Evolutionary conservation across 1,140 invertebrate genomes (phyloP).

Genomic region (Brachionus plicatilis): DNA sequence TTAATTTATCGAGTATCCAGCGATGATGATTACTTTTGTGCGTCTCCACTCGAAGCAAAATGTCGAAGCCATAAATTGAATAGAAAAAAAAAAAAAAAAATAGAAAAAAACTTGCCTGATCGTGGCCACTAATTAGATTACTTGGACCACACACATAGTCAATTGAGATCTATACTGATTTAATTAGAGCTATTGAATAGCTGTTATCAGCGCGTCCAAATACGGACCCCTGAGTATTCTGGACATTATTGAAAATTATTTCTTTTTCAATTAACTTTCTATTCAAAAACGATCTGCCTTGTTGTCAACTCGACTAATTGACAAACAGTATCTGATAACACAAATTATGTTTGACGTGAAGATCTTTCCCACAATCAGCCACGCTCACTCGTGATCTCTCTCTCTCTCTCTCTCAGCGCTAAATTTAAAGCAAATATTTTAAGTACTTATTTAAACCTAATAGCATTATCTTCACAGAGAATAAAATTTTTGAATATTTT

Average conservation of each 20-base stretch:
- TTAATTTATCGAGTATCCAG: background rate
- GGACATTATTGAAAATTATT: background rate
- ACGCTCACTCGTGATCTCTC: background rate
- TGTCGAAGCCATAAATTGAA: background rate
- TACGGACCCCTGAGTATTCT: background rate
- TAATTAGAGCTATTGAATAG: constrained; percentile 24
- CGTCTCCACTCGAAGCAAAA: background rate
- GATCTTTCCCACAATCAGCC: background rate
- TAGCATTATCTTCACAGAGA: background rate
- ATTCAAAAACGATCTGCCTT: background rate
- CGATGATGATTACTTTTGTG: background rate
- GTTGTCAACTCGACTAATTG: background rate
- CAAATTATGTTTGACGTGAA: background rate
- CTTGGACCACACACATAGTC: background rate
- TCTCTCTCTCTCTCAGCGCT: background rate
- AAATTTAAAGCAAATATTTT: background rate
- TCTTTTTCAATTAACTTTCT: background rate
- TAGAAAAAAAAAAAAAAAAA: background rate
- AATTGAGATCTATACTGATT: background rate
- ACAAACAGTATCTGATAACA: background rate
- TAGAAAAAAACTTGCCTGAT: background rate
- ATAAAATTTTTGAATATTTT: background rate
- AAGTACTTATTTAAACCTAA: background rate
- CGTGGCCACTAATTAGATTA: constrained; percentile 7
- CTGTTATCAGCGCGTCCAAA: background rate